Evolutionary conservation across 2,797 vertebrate genomes (phyloP).

Genomic region (Hoplostethus atlanticus): DNA sequence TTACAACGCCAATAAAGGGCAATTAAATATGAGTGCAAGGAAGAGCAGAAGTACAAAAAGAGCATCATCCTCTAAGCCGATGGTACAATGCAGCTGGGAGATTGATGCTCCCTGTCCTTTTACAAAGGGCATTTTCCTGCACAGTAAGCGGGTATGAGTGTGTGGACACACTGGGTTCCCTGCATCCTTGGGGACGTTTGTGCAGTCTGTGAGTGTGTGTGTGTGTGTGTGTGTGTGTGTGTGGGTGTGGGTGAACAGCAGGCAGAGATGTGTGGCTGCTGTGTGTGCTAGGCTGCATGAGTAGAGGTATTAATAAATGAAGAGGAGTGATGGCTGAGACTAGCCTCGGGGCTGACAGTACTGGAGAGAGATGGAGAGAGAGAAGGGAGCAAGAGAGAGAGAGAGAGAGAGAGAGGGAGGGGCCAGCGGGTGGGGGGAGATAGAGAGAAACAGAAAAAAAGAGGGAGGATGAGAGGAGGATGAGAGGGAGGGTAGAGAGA

Average conservation of each 20-base stretch:
- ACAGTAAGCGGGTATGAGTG: constrained; percentile 78
- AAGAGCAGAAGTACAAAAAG: constrained; percentile 57
- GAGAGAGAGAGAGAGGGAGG: background rate
- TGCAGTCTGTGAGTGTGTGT: constrained; percentile 44
- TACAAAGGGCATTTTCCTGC: constrained; percentile 84
- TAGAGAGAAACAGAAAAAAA: constrained; percentile 7
- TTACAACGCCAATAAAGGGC: constrained; percentile 49
- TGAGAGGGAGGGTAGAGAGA: constrained; percentile 16
- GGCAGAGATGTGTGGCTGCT: constrained; percentile 60
- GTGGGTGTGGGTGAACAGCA: constrained; percentile 27
- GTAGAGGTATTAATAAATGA: constrained; percentile 85
- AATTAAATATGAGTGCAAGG: constrained; percentile 50
- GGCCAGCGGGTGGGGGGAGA: background rate
- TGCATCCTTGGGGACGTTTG: constrained; percentile 74
- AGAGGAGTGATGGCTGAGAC: constrained; percentile 82
- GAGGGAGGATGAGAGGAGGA: constrained; percentile 8
- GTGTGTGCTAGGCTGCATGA: constrained; percentile 71
- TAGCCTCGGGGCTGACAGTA: constrained; percentile 76
- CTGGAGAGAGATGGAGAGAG: constrained; percentile 60
- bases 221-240: constrained; percentile 41
- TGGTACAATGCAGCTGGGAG: constrained; percentile 59
- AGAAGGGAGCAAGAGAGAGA: constrained; percentile 22
- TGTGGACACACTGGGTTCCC: constrained; percentile 72
- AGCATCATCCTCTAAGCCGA: constrained; percentile 62
- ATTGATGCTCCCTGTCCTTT: constrained; percentile 82